Base-by-base conservation (phyloP, 2,113 vertebrate species). In the Tor tambroides region DNA sequence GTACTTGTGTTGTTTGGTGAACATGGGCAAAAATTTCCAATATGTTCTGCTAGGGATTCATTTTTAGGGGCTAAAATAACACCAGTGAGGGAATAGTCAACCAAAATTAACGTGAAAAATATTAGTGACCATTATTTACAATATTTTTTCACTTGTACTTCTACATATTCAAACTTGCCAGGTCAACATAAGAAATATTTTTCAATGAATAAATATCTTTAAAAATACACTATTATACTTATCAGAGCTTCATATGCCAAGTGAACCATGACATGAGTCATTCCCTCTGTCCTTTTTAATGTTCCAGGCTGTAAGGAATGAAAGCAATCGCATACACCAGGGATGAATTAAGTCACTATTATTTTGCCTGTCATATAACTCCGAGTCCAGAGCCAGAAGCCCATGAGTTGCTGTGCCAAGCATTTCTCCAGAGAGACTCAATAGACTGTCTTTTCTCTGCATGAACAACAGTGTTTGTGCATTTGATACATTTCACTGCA, bases 381-480 rank as follows among this genome's bases (percentile, higher is more conserved):
- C 30, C 2, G 21, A 26, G 32, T 80, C 80, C 28, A 69, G 5
- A 65, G 83, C 78, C 49, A 85, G 67, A 77, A 7, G 26, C 46
- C 28, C 59, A n/a, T 69, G 84, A 84, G 32, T 30, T 61, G 35
- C 65, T 26, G 10, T n/a, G 43, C 26, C 41, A 46, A 61, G 46
- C 5, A 51, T 30, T 74, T 76, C 74, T 77, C 35, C 19, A 49
- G 56, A 65, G 79, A 80, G 15, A 46, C 41, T 65, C 28, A 54
- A 61, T 83, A 35, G 51, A 38, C 67, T 46, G 35, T 65, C 41
- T 86, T 38, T 78, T 81, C 59, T n/a, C 23, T 43, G 14, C 14
- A 81, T 43, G 38, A 76, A 76, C 72, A 81, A 81, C 59, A 81
- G 59, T 65, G 59, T 81, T 81, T 46, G 49, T 71, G 32, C 38